These are phyloP conservation scores for Tribolium madens DNA, from an alignment of 1,140 invertebrate species.

Conservation along the genomic window DNA sequence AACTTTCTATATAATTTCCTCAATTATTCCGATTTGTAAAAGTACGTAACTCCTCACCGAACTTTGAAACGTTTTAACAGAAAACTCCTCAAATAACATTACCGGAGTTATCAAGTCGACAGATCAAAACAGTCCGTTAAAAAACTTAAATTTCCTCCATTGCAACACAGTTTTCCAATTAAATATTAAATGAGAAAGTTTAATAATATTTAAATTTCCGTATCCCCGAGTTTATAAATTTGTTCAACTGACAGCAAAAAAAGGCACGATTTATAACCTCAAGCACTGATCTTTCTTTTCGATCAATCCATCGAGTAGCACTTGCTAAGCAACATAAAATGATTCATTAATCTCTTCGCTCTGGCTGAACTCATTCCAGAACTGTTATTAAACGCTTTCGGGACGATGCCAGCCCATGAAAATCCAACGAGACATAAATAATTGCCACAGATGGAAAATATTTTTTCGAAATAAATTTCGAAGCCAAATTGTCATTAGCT, in stretches of 20 bases:
- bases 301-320: slow-evolving; percentile 21
- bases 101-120: slow-evolving; percentile 23
- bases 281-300: slow-evolving; percentile 5
- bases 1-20: slow-evolving; percentile 37
- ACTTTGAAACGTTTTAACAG: slow-evolving; percentile 34
- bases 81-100: slow-evolving; percentile 20
- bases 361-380: slow-evolving; percentile 16
- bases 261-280: neutral
- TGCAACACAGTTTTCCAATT: slow-evolving; percentile 14
- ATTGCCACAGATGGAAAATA: slow-evolving; percentile 1
- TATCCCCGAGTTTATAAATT: slow-evolving; percentile 4
- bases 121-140: slow-evolving; percentile 29
- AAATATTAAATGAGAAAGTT: slow-evolving; percentile 21
- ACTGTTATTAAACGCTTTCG: slow-evolving; percentile 22
- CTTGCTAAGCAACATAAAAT: slow-evolving; percentile 38
- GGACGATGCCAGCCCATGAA: slow-evolving; percentile 6
- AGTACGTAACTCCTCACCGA: slow-evolving; percentile 25
- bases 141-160: slow-evolving; percentile 20
- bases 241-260: neutral
- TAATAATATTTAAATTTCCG: slow-evolving; percentile 20
- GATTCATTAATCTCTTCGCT: slow-evolving; percentile 19
- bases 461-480: neutral
- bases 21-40: slow-evolving; percentile 37
- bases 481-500: slow-evolving; percentile 19
- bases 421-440: slow-evolving; percentile 30